Evolutionary conservation across 2,888 invertebrate genomes (phyloP).

Genomic region (Eustalomyia histrio): DNA sequence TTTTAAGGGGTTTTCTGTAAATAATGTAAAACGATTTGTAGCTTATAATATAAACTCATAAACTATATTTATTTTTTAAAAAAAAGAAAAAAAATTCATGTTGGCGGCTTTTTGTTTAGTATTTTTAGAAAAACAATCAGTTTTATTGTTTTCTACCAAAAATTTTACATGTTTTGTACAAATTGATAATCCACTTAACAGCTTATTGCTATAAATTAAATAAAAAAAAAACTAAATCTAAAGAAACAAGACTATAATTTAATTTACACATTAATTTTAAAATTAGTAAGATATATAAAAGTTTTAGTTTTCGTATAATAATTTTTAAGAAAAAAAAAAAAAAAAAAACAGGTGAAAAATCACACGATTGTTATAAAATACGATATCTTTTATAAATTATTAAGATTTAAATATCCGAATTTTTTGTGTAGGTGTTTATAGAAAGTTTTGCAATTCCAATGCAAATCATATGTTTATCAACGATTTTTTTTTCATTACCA

Average conservation of each 20-base stretch:
- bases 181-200: constrained; percentile 33
- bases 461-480: not conserved
- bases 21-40: constrained; percentile 1
- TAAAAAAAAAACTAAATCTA: not conserved
- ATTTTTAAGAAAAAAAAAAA: not conserved
- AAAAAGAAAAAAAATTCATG: not conserved
- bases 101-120: constrained; percentile 13
- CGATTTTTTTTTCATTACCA: constrained; percentile 3
- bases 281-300: constrained; percentile 29
- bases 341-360: not conserved
- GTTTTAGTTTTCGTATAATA: constrained; percentile 1
- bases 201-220: not conserved
- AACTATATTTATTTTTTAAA: no score
- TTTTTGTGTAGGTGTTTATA: not conserved
- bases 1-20: constrained; percentile 3
- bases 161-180: not conserved
- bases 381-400: not conserved
- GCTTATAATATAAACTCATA: no score
- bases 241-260: constrained; percentile 39
- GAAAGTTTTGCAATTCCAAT: not conserved
- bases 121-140: constrained; percentile 42
- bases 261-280: constrained; percentile 52
- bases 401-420: not conserved
- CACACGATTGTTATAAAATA: not conserved
- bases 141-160: constrained; percentile 30